phyloP scores from a whole-genome alignment of 1,140 invertebrate species.

The Zaprionus ghesquierei region DNA sequence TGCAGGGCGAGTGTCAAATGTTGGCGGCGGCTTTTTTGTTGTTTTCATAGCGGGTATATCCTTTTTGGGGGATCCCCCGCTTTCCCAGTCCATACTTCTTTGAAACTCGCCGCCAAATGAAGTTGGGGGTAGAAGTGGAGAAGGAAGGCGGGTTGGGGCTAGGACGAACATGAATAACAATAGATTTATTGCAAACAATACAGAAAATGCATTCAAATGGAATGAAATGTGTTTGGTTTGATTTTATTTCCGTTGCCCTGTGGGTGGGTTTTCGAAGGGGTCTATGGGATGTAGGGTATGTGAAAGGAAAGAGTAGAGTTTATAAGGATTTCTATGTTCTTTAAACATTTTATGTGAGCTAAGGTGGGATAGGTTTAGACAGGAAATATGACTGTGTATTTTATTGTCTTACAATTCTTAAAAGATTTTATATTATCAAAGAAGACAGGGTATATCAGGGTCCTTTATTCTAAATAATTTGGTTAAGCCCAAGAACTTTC shows the following conservation, averaged over 20 bases:
- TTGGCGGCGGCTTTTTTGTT: constrained; percentile 67
- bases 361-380: no score
- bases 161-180: constrained; percentile 58
- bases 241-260: constrained; percentile 2
- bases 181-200: constrained; percentile 79
- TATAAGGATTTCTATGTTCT: no score
- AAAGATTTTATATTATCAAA: no score
- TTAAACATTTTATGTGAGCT: no score
- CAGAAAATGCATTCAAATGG: constrained; percentile 69
- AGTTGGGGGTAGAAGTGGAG: background rate
- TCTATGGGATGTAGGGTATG: background rate
- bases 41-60: constrained; percentile 59
- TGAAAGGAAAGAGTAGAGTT: no score
- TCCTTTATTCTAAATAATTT: no score
- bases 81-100: constrained; percentile 13
- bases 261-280: background rate
- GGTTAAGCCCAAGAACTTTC: background rate
- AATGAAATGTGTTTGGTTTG: constrained; percentile 52
- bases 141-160: background rate
- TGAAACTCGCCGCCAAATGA: constrained; percentile 51
- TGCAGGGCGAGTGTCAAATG: constrained; percentile 49
- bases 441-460: no score
- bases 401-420: no score
- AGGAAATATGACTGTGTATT: no score
- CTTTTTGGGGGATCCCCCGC: constrained; percentile 29